Evolutionary conservation across 64 coral and sea anemone genomes (phyloP).

Genomic region (Stylophora pistillata): DNA sequence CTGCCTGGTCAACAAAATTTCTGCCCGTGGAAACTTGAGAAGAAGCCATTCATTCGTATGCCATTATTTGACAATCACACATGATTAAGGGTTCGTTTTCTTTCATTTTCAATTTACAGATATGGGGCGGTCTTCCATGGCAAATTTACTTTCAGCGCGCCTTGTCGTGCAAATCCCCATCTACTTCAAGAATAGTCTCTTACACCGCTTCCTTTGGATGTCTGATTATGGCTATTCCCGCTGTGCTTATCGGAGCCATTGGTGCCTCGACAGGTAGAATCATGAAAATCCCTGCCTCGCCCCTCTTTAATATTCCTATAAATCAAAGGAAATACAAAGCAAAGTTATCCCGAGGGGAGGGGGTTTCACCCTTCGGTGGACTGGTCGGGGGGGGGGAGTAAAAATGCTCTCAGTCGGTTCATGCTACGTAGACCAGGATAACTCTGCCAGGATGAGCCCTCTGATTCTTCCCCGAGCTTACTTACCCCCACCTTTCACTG

Average conservation of each 20-base stretch:
- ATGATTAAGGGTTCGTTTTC: neutral
- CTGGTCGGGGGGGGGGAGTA: too few species aligned
- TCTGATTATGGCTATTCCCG: conserved; percentile 50
- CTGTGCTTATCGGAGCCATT: conserved; percentile 67
- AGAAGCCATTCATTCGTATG: too few species aligned
- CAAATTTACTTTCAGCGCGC: conserved; percentile 78
- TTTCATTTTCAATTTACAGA: conserved; percentile 19
- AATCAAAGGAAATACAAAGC: neutral
- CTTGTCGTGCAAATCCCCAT: conserved; percentile 54
- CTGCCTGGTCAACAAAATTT: too few species aligned
- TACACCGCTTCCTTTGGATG: conserved; percentile 45
- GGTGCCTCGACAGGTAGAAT: conserved; percentile 61
- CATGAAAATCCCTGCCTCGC: neutral
- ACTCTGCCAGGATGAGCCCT: too few species aligned
- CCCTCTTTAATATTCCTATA: too few species aligned
- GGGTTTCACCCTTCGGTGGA: too few species aligned
- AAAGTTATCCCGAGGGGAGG: too few species aligned
- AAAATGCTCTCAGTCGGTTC: too few species aligned
- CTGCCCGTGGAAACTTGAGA: too few species aligned
- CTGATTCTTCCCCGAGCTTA: too few species aligned
- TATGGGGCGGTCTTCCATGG: conserved; percentile 75
- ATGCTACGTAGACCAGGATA: too few species aligned
- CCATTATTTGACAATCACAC: neutral
- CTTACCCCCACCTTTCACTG: too few species aligned
- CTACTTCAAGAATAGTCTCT: conserved; percentile 41